These are phyloP conservation scores for Acronicta aceris DNA, from an alignment of 2,888 invertebrate genomes.

Conservation along the genomic window DNA sequence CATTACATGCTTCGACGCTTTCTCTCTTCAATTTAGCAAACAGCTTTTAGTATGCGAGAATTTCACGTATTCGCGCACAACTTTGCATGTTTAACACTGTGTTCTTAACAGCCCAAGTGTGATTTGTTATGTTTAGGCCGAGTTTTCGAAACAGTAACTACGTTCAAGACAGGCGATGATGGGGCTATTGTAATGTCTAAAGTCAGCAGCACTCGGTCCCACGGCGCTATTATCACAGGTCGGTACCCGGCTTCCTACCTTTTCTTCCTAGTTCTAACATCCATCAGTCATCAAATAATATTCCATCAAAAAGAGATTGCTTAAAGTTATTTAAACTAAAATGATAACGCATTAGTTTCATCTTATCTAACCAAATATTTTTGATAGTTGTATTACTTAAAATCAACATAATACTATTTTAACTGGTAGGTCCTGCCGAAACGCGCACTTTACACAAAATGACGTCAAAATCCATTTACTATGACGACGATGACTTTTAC, in stretches of 20 bases:
- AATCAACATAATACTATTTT: conserved; percentile 83
- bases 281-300: conserved; percentile 55
- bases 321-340: conserved; percentile 56
- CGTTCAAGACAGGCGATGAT: conserved; percentile 85
- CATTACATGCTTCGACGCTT: conserved; percentile 77
- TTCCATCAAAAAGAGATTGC: conserved; percentile 35
- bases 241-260: conserved; percentile 83
- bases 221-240: conserved; percentile 91
- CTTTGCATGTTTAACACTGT: conserved; percentile 84
- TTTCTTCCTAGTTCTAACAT: conserved; percentile 68
- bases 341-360: conserved; percentile 64
- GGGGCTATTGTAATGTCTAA: conserved; percentile 87
- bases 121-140: conserved; percentile 88
- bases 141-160: conserved; percentile 88
- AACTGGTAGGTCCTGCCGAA: conserved; percentile 91
- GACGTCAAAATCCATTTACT: conserved; percentile 89
- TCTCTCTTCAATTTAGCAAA: conserved; percentile 74
- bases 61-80: conserved; percentile 72
- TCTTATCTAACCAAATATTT: conserved; percentile 60
- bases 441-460: conserved; percentile 91
- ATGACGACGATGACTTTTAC: conserved; percentile 85
- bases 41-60: conserved; percentile 80
- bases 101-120: conserved; percentile 85
- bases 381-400: conserved; percentile 62
- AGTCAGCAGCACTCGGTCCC: conserved; percentile 90